Base-by-base conservation (phyloP, 2,888 invertebrate species). In the Caenorhabditis imperialis region DNA sequence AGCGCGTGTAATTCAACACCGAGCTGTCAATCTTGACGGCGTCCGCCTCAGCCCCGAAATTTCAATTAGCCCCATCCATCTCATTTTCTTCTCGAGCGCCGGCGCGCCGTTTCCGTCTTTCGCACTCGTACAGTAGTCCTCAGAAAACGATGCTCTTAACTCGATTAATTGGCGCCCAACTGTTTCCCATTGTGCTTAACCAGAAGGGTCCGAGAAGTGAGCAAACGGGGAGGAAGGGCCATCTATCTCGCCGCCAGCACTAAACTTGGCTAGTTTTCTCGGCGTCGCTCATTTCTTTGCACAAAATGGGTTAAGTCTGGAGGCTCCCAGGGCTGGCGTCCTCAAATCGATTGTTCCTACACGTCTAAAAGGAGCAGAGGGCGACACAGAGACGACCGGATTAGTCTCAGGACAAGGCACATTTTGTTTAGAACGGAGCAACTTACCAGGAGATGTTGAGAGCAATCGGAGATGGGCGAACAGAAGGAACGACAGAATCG, bases 291-390 rank as follows among this genome's bases (percentile, higher is more conserved):
- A 65, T 65, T 65, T 57, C 65, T 65, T 55, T 55, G 50, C 55
- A 65, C 57, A 65, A 65, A 65, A 57, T 65, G 65, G 65, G 65
- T 65, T 65, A 65, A 65, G 57, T 65, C 55, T 37, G 53, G 45
- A 37, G 51, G 48, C 55, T 20, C 30, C 10, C 30, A 10, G 30
- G 10, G 30, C 30, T 7, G 30, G 30, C 30, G 30, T 10, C 30
- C 7, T 30, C 30, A 6, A 65, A 63, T 63, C 63, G 63, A 63
- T 63, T 65, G 54, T 45, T 48, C 38, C 27, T 27, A 23, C 50
- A 61, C 51, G 62, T 51, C 23, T 25, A 25, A 30, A 25, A 25
- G 33, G 25, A 47, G 37, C 1, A 23, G 58, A 48, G 27, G 58
- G 14, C 47, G 48, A 30, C 8, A n/a, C 37, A 60, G 25, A 25